These are phyloP conservation scores for Drosophila antonietae DNA, from an alignment of 2,888 invertebrate species.

Conservation along the genomic window DNA sequence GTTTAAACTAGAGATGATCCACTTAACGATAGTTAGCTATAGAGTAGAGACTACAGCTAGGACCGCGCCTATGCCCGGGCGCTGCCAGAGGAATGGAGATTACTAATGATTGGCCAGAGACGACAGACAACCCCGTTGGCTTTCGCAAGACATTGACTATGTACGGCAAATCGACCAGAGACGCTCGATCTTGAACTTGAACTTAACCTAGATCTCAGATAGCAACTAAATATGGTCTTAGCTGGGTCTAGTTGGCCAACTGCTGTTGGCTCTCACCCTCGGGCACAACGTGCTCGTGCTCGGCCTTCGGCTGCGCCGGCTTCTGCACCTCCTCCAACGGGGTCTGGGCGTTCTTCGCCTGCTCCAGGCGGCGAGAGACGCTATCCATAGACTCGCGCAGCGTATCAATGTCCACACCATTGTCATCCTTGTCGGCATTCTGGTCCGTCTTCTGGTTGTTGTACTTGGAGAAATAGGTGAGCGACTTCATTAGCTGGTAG, in stretches of 20 bases:
- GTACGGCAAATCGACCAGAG: conserved; percentile 73
- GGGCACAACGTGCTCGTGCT: conserved; percentile 65
- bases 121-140: conserved; percentile 61
- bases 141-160: conserved; percentile 74
- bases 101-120: conserved; percentile 57
- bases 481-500: conserved; percentile 95
- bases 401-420: conserved; percentile 74
- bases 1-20: conserved; percentile 55
- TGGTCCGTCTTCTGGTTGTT: conserved; percentile 85
- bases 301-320: conserved; percentile 49
- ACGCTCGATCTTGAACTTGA: conserved; percentile 71
- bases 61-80: conserved; percentile 28
- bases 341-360: conserved; percentile 46
- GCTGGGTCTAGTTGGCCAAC: conserved; percentile 59
- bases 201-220: conserved; percentile 76
- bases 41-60: conserved; percentile 52
- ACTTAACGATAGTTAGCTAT: conserved; percentile 43
- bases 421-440: conserved; percentile 65
- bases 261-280: conserved; percentile 61
- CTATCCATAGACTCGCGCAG: conserved; percentile 79
- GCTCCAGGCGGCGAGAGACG: conserved; percentile 62
- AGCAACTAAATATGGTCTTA: conserved; percentile 53
- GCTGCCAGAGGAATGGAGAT: conserved; percentile 46
- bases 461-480: conserved; percentile 94
- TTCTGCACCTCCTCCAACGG: conserved; percentile 24